These are phyloP conservation scores for Ploceus nigricollis DNA, from an alignment of 2,113 vertebrate species.

Conservation along the genomic window DNA sequence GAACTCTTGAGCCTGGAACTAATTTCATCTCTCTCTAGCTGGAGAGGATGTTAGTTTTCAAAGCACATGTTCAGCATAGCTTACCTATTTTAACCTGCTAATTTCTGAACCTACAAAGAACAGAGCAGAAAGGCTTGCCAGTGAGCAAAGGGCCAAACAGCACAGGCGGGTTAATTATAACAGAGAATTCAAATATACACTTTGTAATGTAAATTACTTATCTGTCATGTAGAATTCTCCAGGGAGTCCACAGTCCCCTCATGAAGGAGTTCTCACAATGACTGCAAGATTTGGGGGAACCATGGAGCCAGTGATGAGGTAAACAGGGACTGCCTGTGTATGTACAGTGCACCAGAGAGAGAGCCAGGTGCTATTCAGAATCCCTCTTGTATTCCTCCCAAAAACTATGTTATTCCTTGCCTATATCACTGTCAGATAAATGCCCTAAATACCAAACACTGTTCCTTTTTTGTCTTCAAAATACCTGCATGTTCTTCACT, in stretches of 20 bases:
- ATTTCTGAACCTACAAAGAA: not conserved
- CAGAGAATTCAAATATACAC: not conserved
- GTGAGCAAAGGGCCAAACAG: not conserved
- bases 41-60: not conserved
- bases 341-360: not conserved
- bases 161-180: not conserved
- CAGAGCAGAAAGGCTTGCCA: not conserved
- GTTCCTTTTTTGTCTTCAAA: not conserved
- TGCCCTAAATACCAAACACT: not conserved
- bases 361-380: not conserved
- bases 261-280: not conserved
- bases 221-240: not conserved
- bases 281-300: not conserved
- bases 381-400: not conserved
- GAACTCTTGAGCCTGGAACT: not conserved
- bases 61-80: not conserved
- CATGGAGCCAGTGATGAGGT: not conserved
- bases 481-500: not conserved
- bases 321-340: not conserved
- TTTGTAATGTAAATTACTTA: not conserved
- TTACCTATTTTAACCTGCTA: not conserved
- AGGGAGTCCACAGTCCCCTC: not conserved
- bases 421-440: not conserved
- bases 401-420: not conserved
- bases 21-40: not conserved